Percentiles rank a stretch among this genome's conserved stretches.
Conservation (phyloP, 2,113 vertebrate species). For the Cercopithecus mona region DNA sequence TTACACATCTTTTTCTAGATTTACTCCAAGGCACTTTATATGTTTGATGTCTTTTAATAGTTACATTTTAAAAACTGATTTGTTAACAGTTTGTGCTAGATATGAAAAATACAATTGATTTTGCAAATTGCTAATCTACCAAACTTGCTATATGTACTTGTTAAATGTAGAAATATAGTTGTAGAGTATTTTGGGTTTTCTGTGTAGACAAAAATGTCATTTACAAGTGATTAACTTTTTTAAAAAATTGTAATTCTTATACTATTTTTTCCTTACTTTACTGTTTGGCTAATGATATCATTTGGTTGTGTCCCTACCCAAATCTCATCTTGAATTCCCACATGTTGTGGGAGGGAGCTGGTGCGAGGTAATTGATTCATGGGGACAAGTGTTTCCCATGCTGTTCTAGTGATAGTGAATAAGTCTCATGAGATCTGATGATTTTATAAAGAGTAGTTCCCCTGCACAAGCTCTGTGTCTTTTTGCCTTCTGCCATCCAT, state of each 20-base stretch:
- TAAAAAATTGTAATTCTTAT: neutral
- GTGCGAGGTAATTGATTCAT: no score
- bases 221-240: neutral
- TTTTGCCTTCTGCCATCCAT: no score
- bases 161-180: neutral
- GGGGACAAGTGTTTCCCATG: no score
- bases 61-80: neutral
- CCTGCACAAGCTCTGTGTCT: no score
- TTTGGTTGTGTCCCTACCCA: no score
- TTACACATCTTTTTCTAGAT: neutral
- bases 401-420: no score
- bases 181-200: neutral
- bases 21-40: neutral
- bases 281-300: neutral
- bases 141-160: neutral
- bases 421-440: no score
- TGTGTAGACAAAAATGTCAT: neutral
- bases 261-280: neutral
- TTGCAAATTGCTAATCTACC: neutral
- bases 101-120: neutral
- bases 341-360: no score
- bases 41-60: neutral
- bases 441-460: no score
- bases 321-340: no score
- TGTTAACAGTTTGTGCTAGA: neutral